Evolutionary conservation across 2,797 vertebrate species (phyloP), one percentile per base, ranked within the genome.

Genomic region (Huso huso): DNA sequence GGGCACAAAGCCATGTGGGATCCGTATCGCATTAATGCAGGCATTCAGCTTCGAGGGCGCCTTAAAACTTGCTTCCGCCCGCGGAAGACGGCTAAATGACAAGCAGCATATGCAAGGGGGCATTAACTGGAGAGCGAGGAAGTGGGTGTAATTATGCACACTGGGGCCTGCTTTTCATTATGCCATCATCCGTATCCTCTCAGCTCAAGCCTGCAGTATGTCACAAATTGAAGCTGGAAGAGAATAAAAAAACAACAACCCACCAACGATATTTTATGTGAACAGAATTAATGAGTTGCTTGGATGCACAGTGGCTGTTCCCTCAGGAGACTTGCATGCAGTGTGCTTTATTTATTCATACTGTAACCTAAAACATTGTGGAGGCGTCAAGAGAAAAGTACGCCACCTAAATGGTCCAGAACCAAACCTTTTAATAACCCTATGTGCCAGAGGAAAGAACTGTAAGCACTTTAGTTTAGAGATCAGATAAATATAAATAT

Each of bases 71-170:
- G 76, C 80, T 69, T 83, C 82, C 74, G 75, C 78, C 78, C 75
- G 49, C 70, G 71, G 73, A 74, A 73, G 73, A 75, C 61, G 67
- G 68, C 74, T 73, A 75, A 82, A 76, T 77, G 83, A 86, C 83
- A 82, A 74, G 72, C 79, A 73, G 79, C 86, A 87, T 83, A 85
- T 86, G 84, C 86, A 80, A 78, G 76, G 49, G 48, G 70, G 76
- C 70, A 64, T 49, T 9, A 63, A 74, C 75, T 67, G 72, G 76
- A 76, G 76, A 78, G 82, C 58, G 74, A 86, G 87, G 83, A 88
- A 87, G 83, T 79, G 71, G 72, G 77, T 84, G 85, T 85, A 88
- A 86, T 81, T 84, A 84, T 82, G 83, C 80, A 83, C 82, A 80
- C 81, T 66, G 63, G 63, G 73, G 77, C 78, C 83, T 88, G 87